These are phyloP conservation scores for Aporophyla lueneburgensis DNA, from an alignment of 2,888 invertebrate species.

Conservation along the genomic window DNA sequence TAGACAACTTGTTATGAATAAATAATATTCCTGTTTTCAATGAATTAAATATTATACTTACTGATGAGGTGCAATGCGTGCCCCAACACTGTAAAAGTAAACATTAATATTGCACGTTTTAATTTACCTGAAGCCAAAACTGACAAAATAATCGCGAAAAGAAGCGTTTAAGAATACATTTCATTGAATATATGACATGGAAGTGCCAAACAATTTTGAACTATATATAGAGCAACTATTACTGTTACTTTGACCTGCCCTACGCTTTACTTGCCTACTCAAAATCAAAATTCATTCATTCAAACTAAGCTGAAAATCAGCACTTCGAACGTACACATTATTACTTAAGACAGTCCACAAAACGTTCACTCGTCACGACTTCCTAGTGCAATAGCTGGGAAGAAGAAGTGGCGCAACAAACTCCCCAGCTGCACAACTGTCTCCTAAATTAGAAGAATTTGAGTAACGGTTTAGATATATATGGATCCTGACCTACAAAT, in stretches of 20 bases:
- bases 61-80: conserved; percentile 66
- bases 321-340: not conserved
- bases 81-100: conserved; percentile 68
- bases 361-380: not conserved
- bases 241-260: not conserved
- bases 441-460: not conserved
- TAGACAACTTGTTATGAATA: too few species aligned
- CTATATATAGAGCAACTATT: not conserved
- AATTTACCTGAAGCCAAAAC: not conserved
- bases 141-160: not conserved
- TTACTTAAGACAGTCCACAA: not conserved
- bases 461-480: not conserved
- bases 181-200: too few species aligned
- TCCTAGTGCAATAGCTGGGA: too few species aligned
- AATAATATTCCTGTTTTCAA: not conserved
- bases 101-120: too few species aligned
- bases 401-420: not conserved
- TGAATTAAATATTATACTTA: conserved; percentile 56
- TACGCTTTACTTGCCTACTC: not conserved
- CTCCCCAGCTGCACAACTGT: not conserved
- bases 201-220: not conserved
- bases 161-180: not conserved
- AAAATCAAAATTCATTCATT: not conserved
- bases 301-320: not conserved
- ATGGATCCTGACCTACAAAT: not conserved